phyloP scores from a whole-genome alignment of 2,888 invertebrate species.

The Lasioglossum vierecki region DNA sequence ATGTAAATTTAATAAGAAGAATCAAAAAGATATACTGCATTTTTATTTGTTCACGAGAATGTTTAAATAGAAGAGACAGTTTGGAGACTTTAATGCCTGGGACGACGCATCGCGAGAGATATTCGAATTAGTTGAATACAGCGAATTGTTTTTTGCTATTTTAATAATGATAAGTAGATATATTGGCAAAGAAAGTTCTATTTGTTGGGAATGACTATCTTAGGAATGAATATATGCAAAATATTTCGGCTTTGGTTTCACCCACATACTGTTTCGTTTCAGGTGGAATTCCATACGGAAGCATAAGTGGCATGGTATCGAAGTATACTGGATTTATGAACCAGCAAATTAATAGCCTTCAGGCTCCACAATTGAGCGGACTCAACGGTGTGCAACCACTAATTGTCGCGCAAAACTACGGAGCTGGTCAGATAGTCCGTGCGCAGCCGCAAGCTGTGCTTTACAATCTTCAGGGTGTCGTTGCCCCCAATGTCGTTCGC shows the following conservation, averaged over 20 bases:
- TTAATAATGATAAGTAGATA: neutral
- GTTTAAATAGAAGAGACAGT: neutral
- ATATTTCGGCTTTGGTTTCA: neutral
- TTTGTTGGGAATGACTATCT: neutral
- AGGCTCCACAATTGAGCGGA: slow-evolving; percentile 50
- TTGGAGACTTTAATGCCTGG: slow-evolving; percentile 19
- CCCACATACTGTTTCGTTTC: slow-evolving; percentile 45
- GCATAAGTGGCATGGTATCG: slow-evolving; percentile 86
- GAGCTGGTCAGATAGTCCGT: slow-evolving; percentile 63
- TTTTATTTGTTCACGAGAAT: neutral
- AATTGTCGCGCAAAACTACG: slow-evolving; percentile 70
- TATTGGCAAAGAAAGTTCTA: neutral
- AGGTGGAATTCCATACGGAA: slow-evolving; percentile 88
- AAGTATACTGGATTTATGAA: slow-evolving; percentile 80
- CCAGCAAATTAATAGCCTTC: slow-evolving; percentile 28
- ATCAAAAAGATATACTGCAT: neutral
- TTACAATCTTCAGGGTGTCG: slow-evolving; percentile 74
- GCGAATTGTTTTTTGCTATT: neutral
- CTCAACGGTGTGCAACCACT: slow-evolving; percentile 54
- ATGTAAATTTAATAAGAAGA: neutral
- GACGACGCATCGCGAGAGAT: no score
- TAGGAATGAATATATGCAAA: neutral
- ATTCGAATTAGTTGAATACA: neutral
- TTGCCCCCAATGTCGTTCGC: slow-evolving; percentile 75
- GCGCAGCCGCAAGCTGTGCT: slow-evolving; percentile 72